Conservation (phyloP, 2,888 invertebrate species). For the Clostera curtula region DNA sequence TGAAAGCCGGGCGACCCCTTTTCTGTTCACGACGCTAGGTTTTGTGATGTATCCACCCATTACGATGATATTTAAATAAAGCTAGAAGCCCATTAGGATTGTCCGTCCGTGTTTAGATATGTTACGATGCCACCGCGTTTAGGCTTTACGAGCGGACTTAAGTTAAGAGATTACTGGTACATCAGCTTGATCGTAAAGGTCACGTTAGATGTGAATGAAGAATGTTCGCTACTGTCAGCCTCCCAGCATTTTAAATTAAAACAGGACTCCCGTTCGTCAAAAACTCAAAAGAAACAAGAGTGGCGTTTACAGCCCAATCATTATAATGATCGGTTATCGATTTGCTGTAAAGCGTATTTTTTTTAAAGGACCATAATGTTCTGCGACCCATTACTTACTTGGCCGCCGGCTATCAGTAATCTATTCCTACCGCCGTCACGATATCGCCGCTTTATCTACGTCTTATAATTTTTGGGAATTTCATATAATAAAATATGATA, state of each 20-base stretch:
- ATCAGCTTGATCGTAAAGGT: slow-evolving; percentile 17
- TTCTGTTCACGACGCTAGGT: slow-evolving; percentile 27
- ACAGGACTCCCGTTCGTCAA: slow-evolving; percentile 65
- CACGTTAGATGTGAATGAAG: slow-evolving; percentile 17
- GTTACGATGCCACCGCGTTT: slow-evolving; percentile 13
- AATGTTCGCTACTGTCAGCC: slow-evolving; percentile 12
- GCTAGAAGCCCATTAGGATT: slow-evolving; percentile 26
- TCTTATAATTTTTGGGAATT: slow-evolving; percentile 71
- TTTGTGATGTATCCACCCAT: slow-evolving; percentile 27
- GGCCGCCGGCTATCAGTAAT: slow-evolving; percentile 58
- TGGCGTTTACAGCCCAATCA: slow-evolving; percentile 67
- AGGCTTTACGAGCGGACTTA: slow-evolving; percentile 11
- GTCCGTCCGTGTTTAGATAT: slow-evolving; percentile 18
- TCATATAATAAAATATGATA: slow-evolving; percentile 72
- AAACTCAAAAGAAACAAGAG: slow-evolving; percentile 51
- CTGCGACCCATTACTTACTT: slow-evolving; percentile 55
- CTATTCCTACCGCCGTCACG: slow-evolving; percentile 68
- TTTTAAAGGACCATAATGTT: slow-evolving; percentile 65
- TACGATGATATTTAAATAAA: slow-evolving; percentile 38
- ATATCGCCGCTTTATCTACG: slow-evolving; percentile 64
- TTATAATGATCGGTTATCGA: slow-evolving; percentile 73
- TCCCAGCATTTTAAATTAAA: slow-evolving; percentile 34
- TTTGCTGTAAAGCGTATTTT: slow-evolving; percentile 64
- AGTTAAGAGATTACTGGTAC: slow-evolving; percentile 6
- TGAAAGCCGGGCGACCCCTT: slow-evolving; percentile 34